Evolutionary conservation across 2,113 vertebrate genomes (phyloP).

Genomic region (Telmatochromis brichardi): DNA sequence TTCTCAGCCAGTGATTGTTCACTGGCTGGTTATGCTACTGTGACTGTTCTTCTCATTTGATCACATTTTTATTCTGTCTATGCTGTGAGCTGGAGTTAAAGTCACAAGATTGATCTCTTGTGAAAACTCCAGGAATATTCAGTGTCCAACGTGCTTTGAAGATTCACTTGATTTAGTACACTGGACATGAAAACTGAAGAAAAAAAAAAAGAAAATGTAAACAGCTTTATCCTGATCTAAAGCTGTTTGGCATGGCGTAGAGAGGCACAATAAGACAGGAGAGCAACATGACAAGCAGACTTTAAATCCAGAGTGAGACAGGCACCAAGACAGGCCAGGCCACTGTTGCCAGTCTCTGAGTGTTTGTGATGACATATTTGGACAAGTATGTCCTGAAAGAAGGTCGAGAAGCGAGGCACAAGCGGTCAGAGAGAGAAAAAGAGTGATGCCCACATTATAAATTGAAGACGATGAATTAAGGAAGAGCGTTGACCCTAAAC

Average conservation of each 20-base stretch:
- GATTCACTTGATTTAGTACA: not conserved
- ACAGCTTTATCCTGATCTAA: not conserved
- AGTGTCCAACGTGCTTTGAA: not conserved
- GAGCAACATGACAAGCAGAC: not conserved
- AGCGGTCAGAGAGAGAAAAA: not conserved
- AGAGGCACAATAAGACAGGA: not conserved
- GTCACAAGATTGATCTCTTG: not conserved
- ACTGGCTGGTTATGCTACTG: not conserved
- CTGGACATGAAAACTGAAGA: slow-evolving; percentile 43
- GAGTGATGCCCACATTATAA: not conserved
- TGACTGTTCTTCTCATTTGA: not conserved
- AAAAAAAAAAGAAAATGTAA: not conserved
- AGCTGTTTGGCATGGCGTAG: not conserved
- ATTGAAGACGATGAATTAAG: not conserved
- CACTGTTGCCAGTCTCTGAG: not conserved
- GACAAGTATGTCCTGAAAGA: not conserved
- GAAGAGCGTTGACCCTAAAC: not conserved
- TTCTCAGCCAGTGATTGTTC: not conserved
- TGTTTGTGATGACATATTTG: not conserved
- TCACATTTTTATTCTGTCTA: not conserved
- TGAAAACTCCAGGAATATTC: not conserved
- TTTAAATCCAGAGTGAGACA: not conserved
- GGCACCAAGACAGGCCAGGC: not conserved
- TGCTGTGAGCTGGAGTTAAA: not conserved
- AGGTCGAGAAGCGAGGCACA: not conserved